Percentiles rank a stretch among this genome's conserved stretches.
Conservation (phyloP, 2,888 invertebrate genomes). For the Philereme vetulata region DNA sequence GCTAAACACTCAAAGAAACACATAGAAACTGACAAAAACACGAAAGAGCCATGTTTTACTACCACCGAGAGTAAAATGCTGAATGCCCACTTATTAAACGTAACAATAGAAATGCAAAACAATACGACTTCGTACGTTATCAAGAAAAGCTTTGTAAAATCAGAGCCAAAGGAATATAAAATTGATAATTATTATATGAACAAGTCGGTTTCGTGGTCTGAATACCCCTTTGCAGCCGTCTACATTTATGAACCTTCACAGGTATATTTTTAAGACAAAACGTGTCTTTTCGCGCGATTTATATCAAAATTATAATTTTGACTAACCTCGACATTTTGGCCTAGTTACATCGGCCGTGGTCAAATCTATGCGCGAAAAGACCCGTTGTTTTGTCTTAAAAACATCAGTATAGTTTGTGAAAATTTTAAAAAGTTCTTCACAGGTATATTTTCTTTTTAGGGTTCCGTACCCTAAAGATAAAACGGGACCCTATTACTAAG, state of each 20-base stretch:
- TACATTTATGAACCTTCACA: slow-evolving; percentile 70
- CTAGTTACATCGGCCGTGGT: too few relatives aligned
- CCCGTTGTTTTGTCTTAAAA: too few relatives aligned
- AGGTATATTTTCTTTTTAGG: too few relatives aligned
- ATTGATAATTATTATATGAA: slow-evolving; percentile 25
- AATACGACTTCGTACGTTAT: slow-evolving; percentile 5
- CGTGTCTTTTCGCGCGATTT: too few relatives aligned
- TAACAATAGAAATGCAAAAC: slow-evolving; percentile 7
- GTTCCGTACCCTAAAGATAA: too few relatives aligned
- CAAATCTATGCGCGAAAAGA: too few relatives aligned
- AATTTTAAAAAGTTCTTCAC: too few relatives aligned
- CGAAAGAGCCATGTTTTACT: slow-evolving; percentile 9
- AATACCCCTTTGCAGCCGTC: slow-evolving; percentile 65
- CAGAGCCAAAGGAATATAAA: slow-evolving; percentile 11
- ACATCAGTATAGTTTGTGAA: too few relatives aligned
- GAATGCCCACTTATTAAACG: slow-evolving; percentile 6
- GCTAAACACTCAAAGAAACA: slow-evolving; percentile 55
- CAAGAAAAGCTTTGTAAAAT: slow-evolving; percentile 17
- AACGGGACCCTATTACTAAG: too few relatives aligned
- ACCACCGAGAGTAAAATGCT: slow-evolving; percentile 7
- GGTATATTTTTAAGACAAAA: slow-evolving; percentile 52
- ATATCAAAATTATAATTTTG: too few relatives aligned
- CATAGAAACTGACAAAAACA: slow-evolving; percentile 29
- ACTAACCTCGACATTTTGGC: too few relatives aligned
- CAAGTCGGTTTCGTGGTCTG: slow-evolving; percentile 52